These are phyloP conservation scores for Beroe ovata DNA, from an alignment of 37 sponge, comb jelly and placozoan genomes.

Conservation along the genomic window DNA sequence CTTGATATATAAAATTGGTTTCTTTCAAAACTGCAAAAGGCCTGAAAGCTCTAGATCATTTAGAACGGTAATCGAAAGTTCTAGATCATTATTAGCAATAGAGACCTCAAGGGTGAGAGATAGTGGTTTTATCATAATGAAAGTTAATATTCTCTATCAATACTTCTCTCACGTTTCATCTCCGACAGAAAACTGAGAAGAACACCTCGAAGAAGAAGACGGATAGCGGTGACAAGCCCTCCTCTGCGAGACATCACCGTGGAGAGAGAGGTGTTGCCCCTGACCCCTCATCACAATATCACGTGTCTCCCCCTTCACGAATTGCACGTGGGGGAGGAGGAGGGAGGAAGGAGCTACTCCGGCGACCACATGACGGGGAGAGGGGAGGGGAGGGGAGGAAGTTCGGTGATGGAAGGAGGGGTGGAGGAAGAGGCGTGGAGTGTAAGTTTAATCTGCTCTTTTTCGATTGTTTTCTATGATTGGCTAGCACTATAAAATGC, in stretches of 20 bases:
- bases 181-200: neutral
- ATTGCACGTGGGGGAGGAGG: neutral
- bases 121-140: too few species aligned
- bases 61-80: too few species aligned
- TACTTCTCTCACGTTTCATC: too few species aligned
- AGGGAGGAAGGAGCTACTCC: neutral
- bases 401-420: neutral
- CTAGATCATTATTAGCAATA: too few species aligned
- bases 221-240: neutral
- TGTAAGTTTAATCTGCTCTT: neutral
- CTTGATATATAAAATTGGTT: too few species aligned
- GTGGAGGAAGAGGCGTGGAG: neutral
- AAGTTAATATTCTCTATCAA: too few species aligned
- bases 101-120: too few species aligned
- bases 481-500: too few species aligned
- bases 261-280: neutral
- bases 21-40: too few species aligned
- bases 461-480: too few species aligned
- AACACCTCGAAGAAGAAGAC: neutral
- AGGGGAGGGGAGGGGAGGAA: neutral
- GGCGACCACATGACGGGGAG: neutral
- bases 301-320: neutral
- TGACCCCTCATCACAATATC: neutral
- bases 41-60: too few species aligned
- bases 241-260: neutral